These are phyloP conservation scores for Sigmodon hispidus DNA, from an alignment of 2,113 vertebrate species.

Conservation along the genomic window DNA sequence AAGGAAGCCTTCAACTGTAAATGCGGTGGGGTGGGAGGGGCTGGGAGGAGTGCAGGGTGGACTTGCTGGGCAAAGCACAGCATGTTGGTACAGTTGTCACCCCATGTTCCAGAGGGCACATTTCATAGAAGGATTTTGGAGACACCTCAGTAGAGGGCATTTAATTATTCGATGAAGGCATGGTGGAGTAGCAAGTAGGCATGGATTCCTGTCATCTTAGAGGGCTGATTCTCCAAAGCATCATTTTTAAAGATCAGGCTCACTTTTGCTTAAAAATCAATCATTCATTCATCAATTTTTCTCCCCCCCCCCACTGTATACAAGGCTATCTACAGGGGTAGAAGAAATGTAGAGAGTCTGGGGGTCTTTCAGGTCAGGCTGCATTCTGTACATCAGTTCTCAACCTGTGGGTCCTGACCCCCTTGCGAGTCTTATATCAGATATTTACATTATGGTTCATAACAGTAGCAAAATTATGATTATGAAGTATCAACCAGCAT, in stretches of 20 bases:
- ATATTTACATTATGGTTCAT: background rate
- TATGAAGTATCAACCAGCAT: too few species aligned
- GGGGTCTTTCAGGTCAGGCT: background rate
- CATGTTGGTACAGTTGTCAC: background rate
- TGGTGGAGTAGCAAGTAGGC: background rate
- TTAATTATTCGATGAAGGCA: conserved; percentile 50
- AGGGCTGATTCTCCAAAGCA: background rate
- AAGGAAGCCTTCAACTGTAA: background rate
- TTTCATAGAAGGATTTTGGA: background rate
- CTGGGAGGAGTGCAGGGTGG: background rate
- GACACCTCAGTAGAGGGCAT: background rate
- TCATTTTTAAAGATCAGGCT: conserved; percentile 40
- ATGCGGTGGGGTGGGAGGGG: background rate
- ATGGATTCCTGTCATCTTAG: background rate
- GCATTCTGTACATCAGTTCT: background rate
- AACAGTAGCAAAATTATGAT: background rate
- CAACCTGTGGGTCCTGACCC: background rate
- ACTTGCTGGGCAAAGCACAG: background rate
- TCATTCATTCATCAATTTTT: conserved; percentile 19
- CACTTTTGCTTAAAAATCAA: conserved; percentile 38
- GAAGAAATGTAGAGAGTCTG: background rate
- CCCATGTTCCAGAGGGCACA: background rate
- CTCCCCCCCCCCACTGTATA: background rate
- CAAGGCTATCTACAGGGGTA: background rate
- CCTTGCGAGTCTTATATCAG: background rate